Evolutionary conservation across 2,797 vertebrate species (phyloP).

Genomic region (Megaceryle alcyon): DNA sequence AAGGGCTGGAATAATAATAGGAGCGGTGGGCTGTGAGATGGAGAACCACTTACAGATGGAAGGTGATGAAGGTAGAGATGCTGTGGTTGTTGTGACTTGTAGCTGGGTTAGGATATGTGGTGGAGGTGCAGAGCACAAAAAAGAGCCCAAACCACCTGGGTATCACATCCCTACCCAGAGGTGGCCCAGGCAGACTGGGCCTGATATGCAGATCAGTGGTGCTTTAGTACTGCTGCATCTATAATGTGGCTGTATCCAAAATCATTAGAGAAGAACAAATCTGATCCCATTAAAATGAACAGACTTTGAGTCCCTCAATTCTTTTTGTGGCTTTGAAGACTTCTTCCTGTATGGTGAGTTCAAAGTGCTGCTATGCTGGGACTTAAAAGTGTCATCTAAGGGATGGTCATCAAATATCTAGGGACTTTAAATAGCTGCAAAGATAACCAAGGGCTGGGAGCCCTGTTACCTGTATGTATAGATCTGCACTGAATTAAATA

Average conservation of each 20-base stretch:
- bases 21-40: background rate
- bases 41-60: background rate
- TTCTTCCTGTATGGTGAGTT: background rate
- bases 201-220: background rate
- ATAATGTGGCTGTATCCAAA: background rate
- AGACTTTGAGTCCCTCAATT: background rate
- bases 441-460: background rate
- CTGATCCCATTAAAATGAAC: background rate
- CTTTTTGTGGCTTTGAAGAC: background rate
- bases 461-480: background rate
- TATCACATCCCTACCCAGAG: background rate
- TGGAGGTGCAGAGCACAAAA: background rate
- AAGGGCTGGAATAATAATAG: background rate
- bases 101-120: background rate
- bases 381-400: background rate
- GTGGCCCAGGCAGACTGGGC: background rate
- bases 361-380: background rate
- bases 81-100: background rate
- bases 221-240: background rate
- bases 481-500: background rate
- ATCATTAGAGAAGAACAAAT: background rate
- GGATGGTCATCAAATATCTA: background rate
- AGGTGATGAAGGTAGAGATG: background rate
- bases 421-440: background rate
- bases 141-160: background rate